A percentile compares a stretch with the other conserved stretches of the same genome.
Evolutionary conservation across 2,888 invertebrate species (phyloP).

Genomic region (Dioctria linearis): DNA sequence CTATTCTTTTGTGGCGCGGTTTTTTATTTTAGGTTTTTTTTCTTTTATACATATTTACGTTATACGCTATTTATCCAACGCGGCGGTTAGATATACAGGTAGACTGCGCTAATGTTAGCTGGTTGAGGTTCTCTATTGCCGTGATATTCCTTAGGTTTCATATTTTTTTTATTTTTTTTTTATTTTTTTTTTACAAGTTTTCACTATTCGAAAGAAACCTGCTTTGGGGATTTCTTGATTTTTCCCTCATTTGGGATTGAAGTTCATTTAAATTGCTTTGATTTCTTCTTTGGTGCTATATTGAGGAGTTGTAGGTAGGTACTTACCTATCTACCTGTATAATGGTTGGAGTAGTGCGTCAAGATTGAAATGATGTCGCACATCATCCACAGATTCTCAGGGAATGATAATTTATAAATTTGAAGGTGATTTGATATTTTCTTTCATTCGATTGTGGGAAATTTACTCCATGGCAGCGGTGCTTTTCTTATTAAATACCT

Average conservation of each 20-base stretch:
- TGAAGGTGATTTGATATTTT: background rate
- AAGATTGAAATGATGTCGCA: too few relatives aligned
- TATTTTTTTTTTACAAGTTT: constrained; percentile 6
- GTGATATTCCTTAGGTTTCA: constrained; percentile 44
- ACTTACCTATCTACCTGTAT: background rate
- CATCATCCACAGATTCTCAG: too few relatives aligned
- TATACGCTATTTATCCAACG: constrained; percentile 31
- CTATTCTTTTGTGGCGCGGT: constrained; percentile 18
- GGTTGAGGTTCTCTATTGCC: constrained; percentile 16
- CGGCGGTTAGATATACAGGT: constrained; percentile 15
- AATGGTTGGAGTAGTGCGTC: too few relatives aligned
- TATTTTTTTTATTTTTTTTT: background rate
- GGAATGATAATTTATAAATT: too few relatives aligned
- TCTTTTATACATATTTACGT: too few relatives aligned
- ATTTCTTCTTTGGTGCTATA: constrained; percentile 34
- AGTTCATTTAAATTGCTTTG: constrained; percentile 41
- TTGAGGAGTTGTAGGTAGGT: background rate
- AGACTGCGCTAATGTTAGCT: background rate
- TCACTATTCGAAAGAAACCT: constrained; percentile 33
- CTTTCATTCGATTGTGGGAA: background rate
- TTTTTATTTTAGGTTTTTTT: background rate
- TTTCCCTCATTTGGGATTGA: constrained; percentile 31
- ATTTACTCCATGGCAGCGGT: background rate
- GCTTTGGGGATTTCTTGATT: constrained; percentile 49
- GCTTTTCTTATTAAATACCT: background rate